Percentiles rank a stretch among this genome's conserved stretches.
Evolutionary conservation across 2,888 invertebrate genomes (phyloP).

Genomic region (Sarcophaga caerulescens): DNA sequence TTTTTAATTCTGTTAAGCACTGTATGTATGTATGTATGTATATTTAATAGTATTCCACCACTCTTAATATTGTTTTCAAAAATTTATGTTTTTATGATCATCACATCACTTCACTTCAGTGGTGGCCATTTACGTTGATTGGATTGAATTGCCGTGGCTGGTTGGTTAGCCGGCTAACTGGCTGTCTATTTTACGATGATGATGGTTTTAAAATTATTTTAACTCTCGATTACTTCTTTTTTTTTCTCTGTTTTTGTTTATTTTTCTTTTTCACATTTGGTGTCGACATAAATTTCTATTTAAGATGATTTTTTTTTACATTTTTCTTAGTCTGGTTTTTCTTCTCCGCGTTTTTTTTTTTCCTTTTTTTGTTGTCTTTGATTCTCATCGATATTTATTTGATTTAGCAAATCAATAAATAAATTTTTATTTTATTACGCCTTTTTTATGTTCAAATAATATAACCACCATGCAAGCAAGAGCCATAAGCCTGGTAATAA

Average conservation of each 20-base stretch:
- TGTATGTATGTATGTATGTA: too few relatives aligned
- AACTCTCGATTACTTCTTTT: neutral
- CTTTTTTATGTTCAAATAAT: conserved; percentile 47
- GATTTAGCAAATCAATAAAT: conserved; percentile 37
- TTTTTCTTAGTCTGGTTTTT: too few relatives aligned
- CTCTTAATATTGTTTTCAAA: too few relatives aligned
- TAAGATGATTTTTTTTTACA: neutral
- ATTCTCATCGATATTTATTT: conserved; percentile 42
- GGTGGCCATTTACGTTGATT: neutral
- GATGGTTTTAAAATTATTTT: neutral
- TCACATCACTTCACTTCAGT: too few relatives aligned
- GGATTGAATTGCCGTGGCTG: neutral
- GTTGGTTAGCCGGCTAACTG: neutral
- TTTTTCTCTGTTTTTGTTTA: neutral
- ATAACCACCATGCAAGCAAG: neutral
- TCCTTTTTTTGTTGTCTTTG: conserved; percentile 4
- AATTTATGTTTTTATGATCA: too few relatives aligned
- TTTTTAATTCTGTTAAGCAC: too few relatives aligned
- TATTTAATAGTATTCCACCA: too few relatives aligned
- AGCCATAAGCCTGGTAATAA: neutral
- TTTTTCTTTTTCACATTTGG: neutral
- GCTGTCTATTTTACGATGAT: neutral
- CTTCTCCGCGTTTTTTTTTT: neutral
- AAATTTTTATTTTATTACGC: conserved; percentile 34
- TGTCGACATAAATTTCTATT: neutral